Evolutionary conservation across 2,888 invertebrate species (phyloP).

Genomic region (Encarsia formosa): DNA sequence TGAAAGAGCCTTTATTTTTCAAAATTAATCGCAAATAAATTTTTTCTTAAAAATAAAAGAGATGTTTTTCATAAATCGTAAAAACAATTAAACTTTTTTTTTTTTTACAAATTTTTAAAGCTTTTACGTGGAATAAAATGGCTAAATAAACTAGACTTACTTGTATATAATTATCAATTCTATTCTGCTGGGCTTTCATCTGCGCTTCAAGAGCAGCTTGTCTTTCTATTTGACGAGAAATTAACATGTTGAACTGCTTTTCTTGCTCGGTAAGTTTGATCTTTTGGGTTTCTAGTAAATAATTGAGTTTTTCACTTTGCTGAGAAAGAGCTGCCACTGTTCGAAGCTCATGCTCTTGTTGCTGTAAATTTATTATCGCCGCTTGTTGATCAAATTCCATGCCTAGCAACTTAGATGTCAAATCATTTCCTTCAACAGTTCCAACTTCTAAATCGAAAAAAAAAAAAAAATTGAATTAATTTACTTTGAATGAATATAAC

Average conservation of each 20-base stretch:
- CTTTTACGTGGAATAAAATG: no score
- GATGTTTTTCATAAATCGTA: no score
- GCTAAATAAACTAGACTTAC: slow-evolving; percentile 31
- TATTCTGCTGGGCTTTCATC: slow-evolving; percentile 43
- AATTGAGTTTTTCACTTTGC: slow-evolving; percentile 40
- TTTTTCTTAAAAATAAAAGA: no score
- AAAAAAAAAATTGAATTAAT: background rate
- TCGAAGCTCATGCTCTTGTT: slow-evolving; percentile 42
- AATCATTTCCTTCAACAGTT: background rate
- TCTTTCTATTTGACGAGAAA: slow-evolving; percentile 41
- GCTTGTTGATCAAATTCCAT: slow-evolving; percentile 42
- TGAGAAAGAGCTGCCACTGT: slow-evolving; percentile 38
- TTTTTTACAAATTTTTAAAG: no score
- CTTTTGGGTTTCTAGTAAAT: slow-evolving; percentile 37
- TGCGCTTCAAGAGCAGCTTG: slow-evolving; percentile 42
- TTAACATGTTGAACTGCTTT: slow-evolving; percentile 40
- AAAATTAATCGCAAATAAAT: no score
- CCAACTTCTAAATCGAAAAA: background rate
- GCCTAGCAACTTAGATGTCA: slow-evolving; percentile 33
- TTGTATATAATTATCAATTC: slow-evolving; percentile 42
- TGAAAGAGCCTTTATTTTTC: slow-evolving; percentile 40
- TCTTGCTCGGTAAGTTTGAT: slow-evolving; percentile 38
- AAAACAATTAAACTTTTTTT: no score
- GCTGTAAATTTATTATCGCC: slow-evolving; percentile 40
- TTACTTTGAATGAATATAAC: background rate